A percentile compares a stretch with the other conserved stretches of the same genome.
Conservation (phyloP, 2,888 invertebrate genomes). For the Diogma glabrata region DNA sequence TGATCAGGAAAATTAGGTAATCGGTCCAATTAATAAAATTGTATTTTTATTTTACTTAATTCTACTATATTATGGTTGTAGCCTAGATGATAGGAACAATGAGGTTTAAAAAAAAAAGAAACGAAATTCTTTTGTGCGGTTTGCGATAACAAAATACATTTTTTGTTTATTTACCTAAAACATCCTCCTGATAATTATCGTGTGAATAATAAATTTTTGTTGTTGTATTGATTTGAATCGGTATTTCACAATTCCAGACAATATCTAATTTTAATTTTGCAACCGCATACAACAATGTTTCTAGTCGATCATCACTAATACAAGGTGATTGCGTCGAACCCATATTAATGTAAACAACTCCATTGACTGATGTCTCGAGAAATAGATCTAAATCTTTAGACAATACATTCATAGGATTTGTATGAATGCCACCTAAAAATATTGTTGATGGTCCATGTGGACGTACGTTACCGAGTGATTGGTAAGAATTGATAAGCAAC, state of each 20-base stretch:
- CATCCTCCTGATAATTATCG: constrained; percentile 21
- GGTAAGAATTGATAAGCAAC: constrained; percentile 23
- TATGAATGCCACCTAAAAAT: constrained; percentile 24
- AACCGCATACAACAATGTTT: constrained; percentile 21
- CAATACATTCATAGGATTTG: constrained; percentile 18
- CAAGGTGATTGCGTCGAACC: constrained; percentile 13
- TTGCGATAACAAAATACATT: background rate
- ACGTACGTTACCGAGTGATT: constrained; percentile 21
- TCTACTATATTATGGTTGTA: too few relatives aligned
- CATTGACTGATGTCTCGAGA: constrained; percentile 16
- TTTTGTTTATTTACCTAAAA: constrained; percentile 21
- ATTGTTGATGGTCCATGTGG: constrained; percentile 23
- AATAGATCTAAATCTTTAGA: constrained; percentile 20
- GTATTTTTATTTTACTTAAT: too few relatives aligned
- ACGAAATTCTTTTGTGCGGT: background rate
- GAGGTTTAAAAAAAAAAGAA: too few relatives aligned
- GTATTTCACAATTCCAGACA: constrained; percentile 21
- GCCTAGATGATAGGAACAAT: too few relatives aligned
- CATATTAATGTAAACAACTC: constrained; percentile 22
- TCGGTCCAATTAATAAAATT: too few relatives aligned
- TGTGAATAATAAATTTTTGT: constrained; percentile 18
- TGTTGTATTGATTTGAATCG: constrained; percentile 20
- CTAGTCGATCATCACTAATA: constrained; percentile 17
- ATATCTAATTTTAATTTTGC: constrained; percentile 21
- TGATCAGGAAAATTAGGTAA: too few relatives aligned